Evolutionary conservation across 2,113 vertebrate genomes (phyloP), one percentile per base, ranked within the genome.

Genomic region (Rana temporaria): DNA sequence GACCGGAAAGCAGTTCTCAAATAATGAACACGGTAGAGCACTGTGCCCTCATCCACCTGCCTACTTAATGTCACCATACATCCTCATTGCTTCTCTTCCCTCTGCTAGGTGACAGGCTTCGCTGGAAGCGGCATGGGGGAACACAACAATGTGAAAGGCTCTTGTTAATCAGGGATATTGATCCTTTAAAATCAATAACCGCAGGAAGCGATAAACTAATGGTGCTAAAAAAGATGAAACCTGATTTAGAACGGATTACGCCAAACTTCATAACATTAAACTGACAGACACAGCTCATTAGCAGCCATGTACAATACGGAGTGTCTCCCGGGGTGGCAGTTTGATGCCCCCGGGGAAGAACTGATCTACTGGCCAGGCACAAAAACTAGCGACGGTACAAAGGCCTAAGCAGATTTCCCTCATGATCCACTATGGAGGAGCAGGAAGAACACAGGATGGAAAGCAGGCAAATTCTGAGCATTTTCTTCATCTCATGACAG

Each of bases 91-190:
- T 63, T 17, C 6, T 24, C 57, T 5, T 16, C 52, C 71, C 82
- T 81, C 70, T 72, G 12, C 19, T 56, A 32, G 14, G 1, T 22
- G 12, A 73, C 11, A 3, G 16, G 0, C 70, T 0, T 0, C 1
- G 9, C 38, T 38, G 19, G 64, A 24, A 64, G 59, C 32, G 79
- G 20, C 8, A 22, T 9, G 62, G 74, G 52, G 74, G 26, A 79
- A 62, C 9, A 19, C 16, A 52, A 42, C 6, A 34, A 65, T 18
- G 32, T 24, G 59, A 64, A 74, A 73, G 70, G 59, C 30, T 73
- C 69, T 59, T 81, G 79, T 55, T 65, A 73, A 73, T 81, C 69
- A 64, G 42, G 19, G 8, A 20, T 53, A 81, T 81, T 66, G 79
- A 81, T 65, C 17, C 9, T 4, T 2, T 16, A 30, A 30, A n/a